Conservation (phyloP, 1,140 invertebrate genomes). For the Leptinotarsa lineolata region DNA sequence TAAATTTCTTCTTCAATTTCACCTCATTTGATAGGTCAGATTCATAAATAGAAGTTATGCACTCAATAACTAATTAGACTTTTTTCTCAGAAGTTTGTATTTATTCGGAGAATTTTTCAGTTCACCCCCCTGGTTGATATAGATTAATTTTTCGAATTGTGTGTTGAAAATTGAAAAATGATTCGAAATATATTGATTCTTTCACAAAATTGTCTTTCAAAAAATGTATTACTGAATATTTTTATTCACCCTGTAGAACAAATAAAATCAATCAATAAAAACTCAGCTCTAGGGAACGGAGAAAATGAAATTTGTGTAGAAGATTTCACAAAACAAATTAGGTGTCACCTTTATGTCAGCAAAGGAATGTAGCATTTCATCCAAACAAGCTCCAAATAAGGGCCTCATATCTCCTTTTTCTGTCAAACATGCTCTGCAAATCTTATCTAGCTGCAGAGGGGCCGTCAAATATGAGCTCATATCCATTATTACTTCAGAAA, state of each 20-base stretch:
- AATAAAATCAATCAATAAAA: not conserved
- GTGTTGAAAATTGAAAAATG: too few species aligned
- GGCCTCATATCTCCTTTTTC: conserved; percentile 57
- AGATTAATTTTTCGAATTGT: too few species aligned
- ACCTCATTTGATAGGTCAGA: too few species aligned
- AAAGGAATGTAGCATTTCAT: conserved; percentile 57
- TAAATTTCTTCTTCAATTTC: too few species aligned
- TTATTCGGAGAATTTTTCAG: too few species aligned
- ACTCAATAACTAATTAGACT: too few species aligned
- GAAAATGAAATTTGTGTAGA: too few species aligned
- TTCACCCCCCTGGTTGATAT: too few species aligned
- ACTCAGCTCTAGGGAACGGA: not conserved
- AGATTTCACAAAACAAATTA: not conserved
- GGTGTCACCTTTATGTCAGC: conserved; percentile 53
- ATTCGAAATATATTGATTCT: too few species aligned
- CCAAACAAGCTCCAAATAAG: conserved; percentile 57
- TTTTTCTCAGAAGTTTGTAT: too few species aligned
- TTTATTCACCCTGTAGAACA: not conserved
- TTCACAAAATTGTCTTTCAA: too few species aligned
- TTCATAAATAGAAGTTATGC: too few species aligned
- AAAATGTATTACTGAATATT: not conserved
- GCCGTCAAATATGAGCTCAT: conserved; percentile 52
- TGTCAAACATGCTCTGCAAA: conserved; percentile 56
- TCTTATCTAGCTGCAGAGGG: conserved; percentile 54
- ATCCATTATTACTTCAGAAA: conserved; percentile 50